A percentile compares a stretch with the other conserved stretches of the same genome.
phyloP scores from a whole-genome alignment of 2,888 invertebrate species.

The Dicycla oo region DNA sequence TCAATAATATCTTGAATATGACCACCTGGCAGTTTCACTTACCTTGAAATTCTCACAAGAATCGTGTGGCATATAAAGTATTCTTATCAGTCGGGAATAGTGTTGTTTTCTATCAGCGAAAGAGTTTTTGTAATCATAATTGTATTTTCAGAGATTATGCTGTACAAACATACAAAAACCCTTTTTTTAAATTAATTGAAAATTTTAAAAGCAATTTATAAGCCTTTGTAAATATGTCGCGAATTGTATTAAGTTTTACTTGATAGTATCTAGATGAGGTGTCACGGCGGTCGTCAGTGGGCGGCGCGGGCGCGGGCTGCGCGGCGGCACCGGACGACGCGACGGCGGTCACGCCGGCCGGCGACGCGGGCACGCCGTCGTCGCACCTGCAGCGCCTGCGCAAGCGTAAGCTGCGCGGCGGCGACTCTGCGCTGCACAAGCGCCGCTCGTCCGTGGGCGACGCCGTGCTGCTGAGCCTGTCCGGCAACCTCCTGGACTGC shows the following conservation, averaged over 20 bases:
- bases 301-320: slow-evolving; percentile 71
- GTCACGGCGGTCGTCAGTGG: slow-evolving; percentile 87
- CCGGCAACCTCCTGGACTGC: slow-evolving; percentile 97
- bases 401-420: slow-evolving; percentile 94
- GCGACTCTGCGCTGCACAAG: slow-evolving; percentile 92
- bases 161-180: neutral
- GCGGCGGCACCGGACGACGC: slow-evolving; percentile 61
- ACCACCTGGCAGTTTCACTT: neutral
- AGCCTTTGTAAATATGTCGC: too few species aligned
- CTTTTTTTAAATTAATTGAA: too few species aligned
- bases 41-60: neutral
- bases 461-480: slow-evolving; percentile 95
- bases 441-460: slow-evolving; percentile 96
- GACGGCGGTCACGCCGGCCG: slow-evolving; percentile 57
- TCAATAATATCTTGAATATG: neutral
- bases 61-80: neutral
- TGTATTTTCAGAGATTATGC: neutral
- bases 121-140: neutral
- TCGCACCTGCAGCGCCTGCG: slow-evolving; percentile 90
- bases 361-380: slow-evolving; percentile 79
- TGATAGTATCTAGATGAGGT: slow-evolving; percentile 85
- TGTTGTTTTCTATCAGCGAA: neutral
- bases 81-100: neutral
- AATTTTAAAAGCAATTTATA: neutral
- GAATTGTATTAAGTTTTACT: neutral